Percentiles rank a stretch among this genome's conserved stretches.
Conservation (phyloP, 2,888 invertebrate species). For the Leucophenga maculata region DNA sequence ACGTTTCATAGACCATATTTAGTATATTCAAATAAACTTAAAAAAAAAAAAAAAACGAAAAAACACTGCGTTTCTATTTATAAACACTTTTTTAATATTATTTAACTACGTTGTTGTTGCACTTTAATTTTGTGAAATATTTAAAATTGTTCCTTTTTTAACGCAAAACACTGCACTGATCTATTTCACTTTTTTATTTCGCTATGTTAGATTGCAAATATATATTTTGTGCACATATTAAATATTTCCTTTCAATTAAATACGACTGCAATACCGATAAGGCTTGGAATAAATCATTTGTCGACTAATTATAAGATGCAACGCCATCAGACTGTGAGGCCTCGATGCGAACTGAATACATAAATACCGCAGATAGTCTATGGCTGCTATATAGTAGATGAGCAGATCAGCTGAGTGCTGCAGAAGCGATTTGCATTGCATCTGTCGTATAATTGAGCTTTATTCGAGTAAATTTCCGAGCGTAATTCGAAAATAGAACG, state of each 20-base stretch:
- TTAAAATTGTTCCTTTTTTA: too few species aligned
- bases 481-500: not conserved
- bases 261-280: not conserved
- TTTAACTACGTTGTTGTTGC: too few species aligned
- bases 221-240: not conserved
- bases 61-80: not conserved
- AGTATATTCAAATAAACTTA: not conserved
- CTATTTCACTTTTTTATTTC: too few species aligned
- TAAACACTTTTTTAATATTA: too few species aligned
- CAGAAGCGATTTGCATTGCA: constrained; percentile 4
- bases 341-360: constrained; percentile 3
- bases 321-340: constrained; percentile 54
- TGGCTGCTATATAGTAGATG: not conserved
- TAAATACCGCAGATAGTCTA: not conserved
- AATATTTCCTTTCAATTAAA: constrained; percentile 14
- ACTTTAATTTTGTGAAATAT: too few species aligned
- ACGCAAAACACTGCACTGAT: too few species aligned
- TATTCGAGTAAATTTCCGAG: constrained; percentile 2
- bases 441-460: not conserved
- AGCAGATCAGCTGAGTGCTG: not conserved
- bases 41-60: not conserved
- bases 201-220: too few species aligned
- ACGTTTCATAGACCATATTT: constrained; percentile 64
- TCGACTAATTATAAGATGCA: constrained; percentile 59
- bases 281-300: too few species aligned